phyloP scores from a whole-genome alignment of 2,113 vertebrate species.

The Otocyon megalotis region DNA sequence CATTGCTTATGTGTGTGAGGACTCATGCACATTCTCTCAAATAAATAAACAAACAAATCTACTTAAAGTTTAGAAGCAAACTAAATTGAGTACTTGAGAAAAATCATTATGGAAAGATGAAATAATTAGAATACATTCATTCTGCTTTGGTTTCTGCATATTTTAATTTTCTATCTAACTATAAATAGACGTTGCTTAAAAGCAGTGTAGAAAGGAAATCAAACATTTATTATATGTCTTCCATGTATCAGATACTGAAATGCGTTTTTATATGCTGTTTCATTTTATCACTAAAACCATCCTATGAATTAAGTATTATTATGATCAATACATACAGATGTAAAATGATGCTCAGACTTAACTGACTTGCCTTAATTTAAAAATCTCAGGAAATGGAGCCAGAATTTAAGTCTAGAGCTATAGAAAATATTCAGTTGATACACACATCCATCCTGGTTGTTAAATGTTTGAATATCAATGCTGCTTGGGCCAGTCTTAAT shows the following conservation, averaged over 20 bases:
- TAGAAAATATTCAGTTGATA: neutral
- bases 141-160: conserved; percentile 37
- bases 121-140: conserved; percentile 56
- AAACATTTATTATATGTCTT: conserved; percentile 27
- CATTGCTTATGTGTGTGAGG: neutral
- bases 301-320: neutral
- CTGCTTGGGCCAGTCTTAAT: neutral
- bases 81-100: conserved; percentile 56
- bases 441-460: neutral
- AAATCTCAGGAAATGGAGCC: neutral
- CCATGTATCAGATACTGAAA: neutral
- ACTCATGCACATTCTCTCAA: neutral
- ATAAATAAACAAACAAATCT: neutral
- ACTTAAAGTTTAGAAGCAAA: conserved; percentile 53
- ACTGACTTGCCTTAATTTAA: conserved; percentile 29
- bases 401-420: conserved; percentile 53
- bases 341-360: conserved; percentile 29
- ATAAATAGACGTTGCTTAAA: conserved; percentile 46
- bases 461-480: conserved; percentile 1
- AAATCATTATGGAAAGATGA: conserved; percentile 56
- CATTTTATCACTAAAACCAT: conserved; percentile 31
- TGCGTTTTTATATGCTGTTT: neutral
- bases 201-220: conserved; percentile 18
- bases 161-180: conserved; percentile 47
- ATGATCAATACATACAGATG: conserved; percentile 6